Percentiles rank a stretch among this genome's conserved stretches.
Evolutionary conservation across 2,888 invertebrate genomes (phyloP).

Genomic region (Drepanosiphum platanoidis): DNA sequence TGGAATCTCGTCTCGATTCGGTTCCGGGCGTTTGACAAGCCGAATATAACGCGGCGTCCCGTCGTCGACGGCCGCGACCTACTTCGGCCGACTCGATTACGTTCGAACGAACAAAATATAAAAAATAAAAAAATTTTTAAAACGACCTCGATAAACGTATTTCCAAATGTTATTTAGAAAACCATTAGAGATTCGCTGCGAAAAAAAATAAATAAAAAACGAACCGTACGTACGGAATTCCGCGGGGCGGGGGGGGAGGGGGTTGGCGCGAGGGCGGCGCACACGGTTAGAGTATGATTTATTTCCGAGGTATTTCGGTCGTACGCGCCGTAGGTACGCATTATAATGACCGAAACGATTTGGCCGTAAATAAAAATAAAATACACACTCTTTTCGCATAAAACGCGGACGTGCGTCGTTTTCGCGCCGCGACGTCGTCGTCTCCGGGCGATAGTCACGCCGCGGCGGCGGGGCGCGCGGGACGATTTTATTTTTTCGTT

Average conservation of each 20-base stretch:
- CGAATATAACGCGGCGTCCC: no score
- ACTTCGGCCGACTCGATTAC: background rate
- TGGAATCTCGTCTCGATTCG: background rate
- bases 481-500: no score
- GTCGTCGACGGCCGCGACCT: background rate
- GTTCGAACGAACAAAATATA: background rate
- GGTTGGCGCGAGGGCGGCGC: background rate
- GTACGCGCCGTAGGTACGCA: slow-evolving; percentile 13
- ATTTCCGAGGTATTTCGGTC: slow-evolving; percentile 31
- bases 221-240: background rate
- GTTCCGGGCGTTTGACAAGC: background rate
- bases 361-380: slow-evolving; percentile 6
- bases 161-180: slow-evolving; percentile 25
- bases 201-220: no score
- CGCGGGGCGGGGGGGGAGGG: background rate
- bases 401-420: background rate
- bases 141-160: slow-evolving; percentile 2
- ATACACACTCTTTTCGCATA: background rate
- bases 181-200: slow-evolving; percentile 28
- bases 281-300: slow-evolving; percentile 31
- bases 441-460: no score
- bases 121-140: background rate
- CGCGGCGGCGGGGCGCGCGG: no score
- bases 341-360: slow-evolving; percentile 44
- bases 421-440: no score